Base-by-base conservation (phyloP, 2,113 vertebrate species). In the Cynopterus brachyotis region DNA sequence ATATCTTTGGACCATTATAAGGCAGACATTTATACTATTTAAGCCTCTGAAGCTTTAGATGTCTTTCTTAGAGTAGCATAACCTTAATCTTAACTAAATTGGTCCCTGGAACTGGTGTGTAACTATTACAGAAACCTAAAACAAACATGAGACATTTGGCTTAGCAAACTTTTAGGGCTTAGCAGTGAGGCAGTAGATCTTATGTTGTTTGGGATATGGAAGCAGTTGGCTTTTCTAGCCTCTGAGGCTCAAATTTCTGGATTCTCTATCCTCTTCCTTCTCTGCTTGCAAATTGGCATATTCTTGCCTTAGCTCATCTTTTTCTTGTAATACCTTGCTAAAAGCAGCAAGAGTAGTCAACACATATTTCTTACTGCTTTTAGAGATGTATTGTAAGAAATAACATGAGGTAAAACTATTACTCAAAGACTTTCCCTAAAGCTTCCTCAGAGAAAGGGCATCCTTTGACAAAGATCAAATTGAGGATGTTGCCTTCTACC, bases 281-380 rank as follows among this genome's bases (percentile, higher is more conserved):
- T 97, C 92, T 96, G 82, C 89, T 96, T 97, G 85, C 95, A 97
- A 64, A 96, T 60, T 97, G 89, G 92, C 89, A 91, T 94, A 95
- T 97, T 95, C 89, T 93, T 94, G 67, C 67, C 95, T 97, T 93
- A 97, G 89, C 81, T 96, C 95, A 96, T 96, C 96, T 96, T 96
- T 97, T 94, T 88, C 89, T 88, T 95, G 57, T 96, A 96, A 95
- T 88, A 97, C 55, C 92, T 96, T 92, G 90, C 94, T 96, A 79
- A 96, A 89, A 92, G 73, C 82, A 96, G 66, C 76, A 57, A 90
- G 88, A 87, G 69, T 13, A 85, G 70, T 66, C 75, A 95, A 67
- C 37, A 80, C 53, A 55, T 94, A 92, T 40, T 90, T 26, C 67
- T 83, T 72, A 24, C 80, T 64, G n/a, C 89, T 76, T 95, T 92